Evolutionary conservation across 2,888 invertebrate species (phyloP), one percentile per base, ranked within the genome.

Genomic region (Campoplex capitator): DNA sequence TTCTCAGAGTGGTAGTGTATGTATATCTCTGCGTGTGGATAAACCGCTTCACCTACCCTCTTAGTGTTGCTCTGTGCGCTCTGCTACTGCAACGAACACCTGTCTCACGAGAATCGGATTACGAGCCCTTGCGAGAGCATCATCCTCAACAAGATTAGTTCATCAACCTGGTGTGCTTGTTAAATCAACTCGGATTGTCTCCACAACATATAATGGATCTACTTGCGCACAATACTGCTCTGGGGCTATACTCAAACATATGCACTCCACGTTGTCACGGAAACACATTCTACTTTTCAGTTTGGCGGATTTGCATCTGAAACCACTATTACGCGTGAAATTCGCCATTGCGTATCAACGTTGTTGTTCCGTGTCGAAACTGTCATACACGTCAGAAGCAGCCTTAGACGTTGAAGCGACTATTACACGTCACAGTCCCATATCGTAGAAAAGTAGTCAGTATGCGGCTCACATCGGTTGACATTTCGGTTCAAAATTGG

Each of bases 91-190:
- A 67, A 67, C 62, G 70, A 80, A 84, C 80, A 80, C 80, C 84
- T 80, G 75, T 75, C 84, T 70, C 58, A 35, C 75, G 71, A 71
- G 75, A 80, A 75, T 75, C 51, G 80, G 80, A 71, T 84, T 75
- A 80, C 84, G 18, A 48, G 75, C 70, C 71, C 75, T 68, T 54
- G 32, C 56, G 67, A 28, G 70, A 70, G 75, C 23, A 45, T 48
- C 35, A 70, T 75, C 51, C 75, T 75, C 84, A 71, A 67, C 51
- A 65, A 62, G 80, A 84, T 84, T 84, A 80, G 70, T 58, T 76
- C 38, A 80, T 84, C 80, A 51, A 75, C 28, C 58, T 42, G 62
- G 70, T 51, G 45, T 45, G 75, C 75, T 76, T 62, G 75, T 76
- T 71, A 76, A 80, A 80, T 80, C 84, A 70, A 65, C 84, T 54